Base-by-base conservation (phyloP, 2,113 vertebrate genomes). In the Chunga burmeisteri region DNA sequence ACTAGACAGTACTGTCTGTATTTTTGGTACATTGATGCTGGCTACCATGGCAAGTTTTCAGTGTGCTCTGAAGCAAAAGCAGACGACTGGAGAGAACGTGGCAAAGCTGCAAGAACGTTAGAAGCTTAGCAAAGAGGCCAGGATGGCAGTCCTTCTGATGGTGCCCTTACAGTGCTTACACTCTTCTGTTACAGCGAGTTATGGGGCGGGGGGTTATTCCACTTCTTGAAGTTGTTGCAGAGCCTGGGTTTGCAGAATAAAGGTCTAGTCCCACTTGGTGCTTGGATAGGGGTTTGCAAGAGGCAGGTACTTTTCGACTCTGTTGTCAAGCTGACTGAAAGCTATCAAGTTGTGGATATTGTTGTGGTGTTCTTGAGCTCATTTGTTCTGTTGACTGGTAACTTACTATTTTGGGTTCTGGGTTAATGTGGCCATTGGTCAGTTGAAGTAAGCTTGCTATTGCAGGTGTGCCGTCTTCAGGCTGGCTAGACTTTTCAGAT, bases 91-190 rank as follows among this genome's bases (percentile, higher is more conserved):
- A 58, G 49, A 63, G 55, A 36, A 63, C 0, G 0, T 44, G 16
- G 62, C 55, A 55, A 34, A 89, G n/a, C 36, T 75, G 77, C 40
- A 62, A 50, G 70, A 49, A 36, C 5, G 0, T 65, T 8, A 71
- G 34, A 52, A 77, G 42, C 65, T 59, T 50, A 34, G 50, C 23
- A 26, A 32, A 23, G 70, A 23, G 38, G 25, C 7, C 2, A 5
- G n/a, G 53, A 16, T 38, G 47, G 53, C 49, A 58, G 36, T 36
- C 22, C 30, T 40, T 61, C 34, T 11, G 5, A 42, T 8, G 14
- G n/a, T 11, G 8, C n/a, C 1, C 0, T n/a, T 25, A 10, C 61
- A 26, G 36, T 5, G 2, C 10, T 85, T 21, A 34, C 4, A 0
- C 18, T 42, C 26, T 55, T 38, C 36, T 74, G 22, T 29, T 73